phyloP scores from a whole-genome alignment of 2,113 vertebrate genomes.

The Trinectes maculatus region DNA sequence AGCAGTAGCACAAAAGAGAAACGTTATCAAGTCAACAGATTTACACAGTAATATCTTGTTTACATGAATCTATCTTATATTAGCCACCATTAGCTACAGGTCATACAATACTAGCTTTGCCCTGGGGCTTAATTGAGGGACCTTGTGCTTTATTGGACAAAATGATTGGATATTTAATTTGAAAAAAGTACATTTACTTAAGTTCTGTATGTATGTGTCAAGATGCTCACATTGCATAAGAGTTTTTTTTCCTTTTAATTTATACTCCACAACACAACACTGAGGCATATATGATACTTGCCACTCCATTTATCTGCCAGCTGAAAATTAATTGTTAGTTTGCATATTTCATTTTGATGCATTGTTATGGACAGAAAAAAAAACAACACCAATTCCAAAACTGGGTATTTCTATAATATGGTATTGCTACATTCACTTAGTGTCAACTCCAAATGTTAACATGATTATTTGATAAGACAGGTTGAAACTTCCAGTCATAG shows the following conservation, averaged over 20 bases:
- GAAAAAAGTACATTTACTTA: too few species aligned
- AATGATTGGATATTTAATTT: not conserved
- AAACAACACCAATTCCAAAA: too few species aligned
- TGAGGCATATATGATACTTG: not conserved
- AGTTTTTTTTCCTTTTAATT: too few species aligned
- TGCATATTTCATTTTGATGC: not conserved
- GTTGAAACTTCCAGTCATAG: not conserved
- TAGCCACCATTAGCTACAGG: not conserved
- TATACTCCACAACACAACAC: not conserved
- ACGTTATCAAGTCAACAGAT: not conserved
- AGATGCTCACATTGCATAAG: too few species aligned
- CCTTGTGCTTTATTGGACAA: too few species aligned
- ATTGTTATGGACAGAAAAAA: not conserved
- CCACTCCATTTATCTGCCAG: not conserved
- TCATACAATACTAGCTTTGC: too few species aligned
- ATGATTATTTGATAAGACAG: conserved; percentile 21
- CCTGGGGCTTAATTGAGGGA: not conserved
- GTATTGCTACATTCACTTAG: not conserved
- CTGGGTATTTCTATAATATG: too few species aligned
- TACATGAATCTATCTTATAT: too few species aligned
- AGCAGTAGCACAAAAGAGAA: not conserved
- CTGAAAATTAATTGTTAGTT: not conserved
- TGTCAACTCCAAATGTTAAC: not conserved
- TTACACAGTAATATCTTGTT: too few species aligned
- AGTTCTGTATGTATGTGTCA: too few species aligned